Conservation (phyloP, 2,888 invertebrate species). For the Lasioglossum calceatum region DNA sequence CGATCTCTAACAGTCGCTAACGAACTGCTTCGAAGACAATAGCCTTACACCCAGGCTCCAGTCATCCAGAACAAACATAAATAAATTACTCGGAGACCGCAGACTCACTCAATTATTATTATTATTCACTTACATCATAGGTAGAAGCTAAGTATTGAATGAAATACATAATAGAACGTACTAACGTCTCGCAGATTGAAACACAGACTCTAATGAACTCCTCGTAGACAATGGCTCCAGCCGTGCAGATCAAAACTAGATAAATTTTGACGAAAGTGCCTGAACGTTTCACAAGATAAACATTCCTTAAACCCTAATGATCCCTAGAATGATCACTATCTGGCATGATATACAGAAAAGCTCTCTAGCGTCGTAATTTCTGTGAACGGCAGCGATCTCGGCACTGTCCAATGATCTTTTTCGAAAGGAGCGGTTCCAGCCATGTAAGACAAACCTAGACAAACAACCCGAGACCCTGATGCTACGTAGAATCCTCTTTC, state of each 20-base stretch:
- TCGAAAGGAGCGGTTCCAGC: too few species aligned
- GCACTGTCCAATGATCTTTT: too few species aligned
- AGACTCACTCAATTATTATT: background rate
- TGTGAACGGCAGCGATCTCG: too few species aligned
- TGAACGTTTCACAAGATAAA: background rate
- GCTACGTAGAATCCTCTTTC: too few species aligned
- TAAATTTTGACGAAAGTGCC: too few species aligned
- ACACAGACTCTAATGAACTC: background rate
- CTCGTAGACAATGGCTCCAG: background rate
- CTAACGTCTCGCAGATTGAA: background rate
- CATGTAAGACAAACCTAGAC: too few species aligned
- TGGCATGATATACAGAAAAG: background rate
- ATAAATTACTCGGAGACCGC: background rate
- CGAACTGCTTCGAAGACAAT: constrained; percentile 3
- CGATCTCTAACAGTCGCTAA: background rate
- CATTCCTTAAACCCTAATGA: background rate
- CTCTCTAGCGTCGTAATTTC: background rate
- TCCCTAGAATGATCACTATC: background rate
- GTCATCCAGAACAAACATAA: background rate
- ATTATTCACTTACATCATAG: background rate
- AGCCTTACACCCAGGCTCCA: background rate
- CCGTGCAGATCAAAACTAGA: background rate
- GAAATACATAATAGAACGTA: background rate
- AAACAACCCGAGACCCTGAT: too few species aligned
- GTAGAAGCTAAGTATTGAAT: background rate